Evolutionary conservation across 2,888 invertebrate species (phyloP), one percentile per base, ranked within the genome.

Genomic region (Asteroscopus sphinx): DNA sequence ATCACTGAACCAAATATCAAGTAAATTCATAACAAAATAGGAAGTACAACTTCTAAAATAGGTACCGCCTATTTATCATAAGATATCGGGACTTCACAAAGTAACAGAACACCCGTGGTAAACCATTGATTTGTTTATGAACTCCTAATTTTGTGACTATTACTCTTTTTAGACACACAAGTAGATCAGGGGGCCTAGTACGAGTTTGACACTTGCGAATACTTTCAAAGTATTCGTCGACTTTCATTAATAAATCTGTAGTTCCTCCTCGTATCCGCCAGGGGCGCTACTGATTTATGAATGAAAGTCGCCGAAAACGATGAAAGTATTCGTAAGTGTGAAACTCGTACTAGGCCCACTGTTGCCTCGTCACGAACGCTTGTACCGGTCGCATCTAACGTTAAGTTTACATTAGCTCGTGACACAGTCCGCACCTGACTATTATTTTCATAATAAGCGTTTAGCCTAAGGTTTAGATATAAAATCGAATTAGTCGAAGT

Each of bases 401-500:
- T 54, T 52, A 40, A 16, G 25, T 51, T 57, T 30, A 64, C 57
- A 40, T 44, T 30, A 42, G 39, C 36, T 67, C 58, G 54, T 66
- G 75, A 71, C 56, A 42, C 58, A 76, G 64, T 68, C 54, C 54
- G 45, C 57, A 62, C 59, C 51, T 72, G 68, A 53, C 32, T 67
- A 68, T 59, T 68, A 61, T 60, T 75, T 68, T 66, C 54, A 45
- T 68, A 73, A 65, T 62, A 64, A 75, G 72, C 73, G 63, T 78
- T 81, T 83, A 83, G 49, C 68, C 73, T 81, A 81, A 61, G 62
- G 52, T 69, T n/a, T 71, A 73, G 46, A 58, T 63, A 68, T 58
- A 57, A 33, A 52, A 52, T 47, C 46, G 41, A 67, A 60, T 76
- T 88, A 94, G 78, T 94, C 94, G 64, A 92, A 94, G 78, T 94